Percentiles rank a stretch among this genome's conserved stretches.
These are phyloP conservation scores for Pangasius mekongensis DNA, from an alignment of 2,797 vertebrate species.

Conservation along the genomic window DNA sequence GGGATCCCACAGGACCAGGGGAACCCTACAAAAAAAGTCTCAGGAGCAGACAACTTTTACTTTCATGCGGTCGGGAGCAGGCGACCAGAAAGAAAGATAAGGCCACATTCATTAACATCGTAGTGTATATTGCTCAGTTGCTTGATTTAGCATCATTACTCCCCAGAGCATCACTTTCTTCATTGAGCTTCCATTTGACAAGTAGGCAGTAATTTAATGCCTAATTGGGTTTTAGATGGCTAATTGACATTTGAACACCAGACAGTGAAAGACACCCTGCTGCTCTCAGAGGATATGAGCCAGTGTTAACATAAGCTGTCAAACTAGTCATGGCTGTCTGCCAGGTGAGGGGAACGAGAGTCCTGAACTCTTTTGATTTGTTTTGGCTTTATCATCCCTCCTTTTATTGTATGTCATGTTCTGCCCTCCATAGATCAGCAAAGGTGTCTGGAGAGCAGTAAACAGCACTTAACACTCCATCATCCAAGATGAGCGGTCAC, in stretches of 20 bases:
- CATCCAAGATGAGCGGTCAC: neutral
- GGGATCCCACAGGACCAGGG: neutral
- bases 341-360: neutral
- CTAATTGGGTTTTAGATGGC: conserved; percentile 48
- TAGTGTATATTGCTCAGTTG: conserved; percentile 16
- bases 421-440: neutral
- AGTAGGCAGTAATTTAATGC: conserved; percentile 43
- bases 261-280: conserved; percentile 33
- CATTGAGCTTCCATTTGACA: conserved; percentile 31
- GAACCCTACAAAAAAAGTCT: neutral
- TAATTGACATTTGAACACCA: conserved; percentile 48
- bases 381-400: neutral
- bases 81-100: neutral
- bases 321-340: conserved; percentile 13
- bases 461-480: neutral
- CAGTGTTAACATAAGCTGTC: conserved; percentile 23
- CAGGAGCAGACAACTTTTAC: neutral
- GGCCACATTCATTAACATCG: neutral
- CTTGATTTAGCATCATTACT: conserved; percentile 39
- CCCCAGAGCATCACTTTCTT: conserved; percentile 29
- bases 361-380: neutral
- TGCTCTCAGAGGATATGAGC: conserved; percentile 13
- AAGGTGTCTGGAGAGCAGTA: neutral
- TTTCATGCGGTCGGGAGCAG: neutral
- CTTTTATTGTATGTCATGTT: neutral